Percentiles rank a stretch among this genome's conserved stretches.
Evolutionary conservation across 2,797 vertebrate genomes (phyloP).

Genomic region (Hyperoplus lanceolatus): DNA sequence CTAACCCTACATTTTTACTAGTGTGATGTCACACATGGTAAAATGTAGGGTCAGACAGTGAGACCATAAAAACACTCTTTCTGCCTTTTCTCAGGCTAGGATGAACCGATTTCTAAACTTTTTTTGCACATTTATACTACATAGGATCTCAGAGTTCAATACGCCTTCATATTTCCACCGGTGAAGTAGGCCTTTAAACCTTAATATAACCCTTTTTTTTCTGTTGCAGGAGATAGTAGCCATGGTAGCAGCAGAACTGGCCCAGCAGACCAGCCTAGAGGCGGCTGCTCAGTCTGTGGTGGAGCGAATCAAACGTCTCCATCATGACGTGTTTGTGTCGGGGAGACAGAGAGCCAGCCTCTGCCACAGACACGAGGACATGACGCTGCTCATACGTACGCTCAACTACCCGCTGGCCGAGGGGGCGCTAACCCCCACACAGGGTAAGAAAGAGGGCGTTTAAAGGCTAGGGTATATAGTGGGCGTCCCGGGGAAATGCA

Average conservation of each 20-base stretch:
- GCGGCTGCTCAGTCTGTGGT: conserved; percentile 95
- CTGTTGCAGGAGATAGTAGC: conserved; percentile 93
- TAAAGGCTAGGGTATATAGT: neutral
- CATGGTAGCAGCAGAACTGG: conserved; percentile 97
- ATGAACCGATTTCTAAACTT: too few relatives aligned
- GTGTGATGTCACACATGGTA: too few relatives aligned
- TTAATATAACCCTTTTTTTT: neutral
- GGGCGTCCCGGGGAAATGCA: neutral
- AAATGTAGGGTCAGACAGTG: too few relatives aligned
- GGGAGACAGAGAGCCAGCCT: conserved; percentile 91
- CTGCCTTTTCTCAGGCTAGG: too few relatives aligned
- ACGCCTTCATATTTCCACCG: too few relatives aligned
- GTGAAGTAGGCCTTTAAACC: too few relatives aligned
- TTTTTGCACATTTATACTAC: too few relatives aligned
- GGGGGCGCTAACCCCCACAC: conserved; percentile 81
- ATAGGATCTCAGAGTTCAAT: too few relatives aligned
- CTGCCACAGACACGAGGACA: conserved; percentile 94
- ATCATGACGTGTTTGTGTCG: conserved; percentile 93
- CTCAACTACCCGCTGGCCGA: conserved; percentile 91
- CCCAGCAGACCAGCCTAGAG: conserved; percentile 92
- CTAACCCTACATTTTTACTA: too few relatives aligned
- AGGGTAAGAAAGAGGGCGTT: conserved; percentile 71
- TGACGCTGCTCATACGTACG: conserved; percentile 96
- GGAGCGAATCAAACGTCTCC: conserved; percentile 93
- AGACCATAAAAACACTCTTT: too few relatives aligned